Evolutionary conservation across 2,797 vertebrate species (phyloP), one percentile per base, ranked within the genome.

Genomic region (Mormyrus proboscirostris): DNA sequence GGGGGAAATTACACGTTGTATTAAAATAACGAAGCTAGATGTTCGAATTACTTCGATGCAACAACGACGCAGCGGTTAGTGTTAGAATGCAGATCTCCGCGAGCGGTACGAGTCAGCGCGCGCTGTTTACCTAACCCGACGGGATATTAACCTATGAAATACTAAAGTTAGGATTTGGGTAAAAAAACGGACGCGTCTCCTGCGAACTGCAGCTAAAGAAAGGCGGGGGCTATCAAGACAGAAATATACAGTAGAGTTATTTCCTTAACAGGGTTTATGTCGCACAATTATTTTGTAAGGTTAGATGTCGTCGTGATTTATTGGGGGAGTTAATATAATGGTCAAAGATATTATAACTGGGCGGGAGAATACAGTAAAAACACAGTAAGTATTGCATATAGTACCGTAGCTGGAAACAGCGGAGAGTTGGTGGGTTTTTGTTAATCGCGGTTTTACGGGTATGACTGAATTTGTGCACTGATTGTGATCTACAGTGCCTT

Each of bases 1-100:
- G 92, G 93, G 94, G 94, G 94, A 94, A 94, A 95, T 95, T 96
- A 95, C 94, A 95, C 92, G 94, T 95, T 94, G 93, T 94, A 95
- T 95, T 95, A 95, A 95, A 88, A 96, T 92, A 94, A 92, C 92
- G 91, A 92, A 92, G 93, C 90, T 91, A 94, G 91, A 94, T 93
- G 89, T 91, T 86, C 90, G 92, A 93, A 95, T 94, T 94, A 95
- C 95, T 91, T 92, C 93, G 92, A 93, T 93, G 93, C 94, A 95
- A 93, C 92, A 95, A 94, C 93, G 94, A 76, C 84, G 79, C 82
- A 53, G 83, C 51, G 87, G 41, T 79, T 73, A 33, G 79, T 22
- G 38, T 76, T 25, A 76, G 73, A 87, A 82, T 16, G 47, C 29
- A 29, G 16, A 51, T 51, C n/a, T 85, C 41, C 41, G 79, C 41